Percentiles rank a stretch among this genome's conserved stretches.
Evolutionary conservation across 2,888 invertebrate genomes (phyloP).

Genomic region (Charanyca ferruginea): DNA sequence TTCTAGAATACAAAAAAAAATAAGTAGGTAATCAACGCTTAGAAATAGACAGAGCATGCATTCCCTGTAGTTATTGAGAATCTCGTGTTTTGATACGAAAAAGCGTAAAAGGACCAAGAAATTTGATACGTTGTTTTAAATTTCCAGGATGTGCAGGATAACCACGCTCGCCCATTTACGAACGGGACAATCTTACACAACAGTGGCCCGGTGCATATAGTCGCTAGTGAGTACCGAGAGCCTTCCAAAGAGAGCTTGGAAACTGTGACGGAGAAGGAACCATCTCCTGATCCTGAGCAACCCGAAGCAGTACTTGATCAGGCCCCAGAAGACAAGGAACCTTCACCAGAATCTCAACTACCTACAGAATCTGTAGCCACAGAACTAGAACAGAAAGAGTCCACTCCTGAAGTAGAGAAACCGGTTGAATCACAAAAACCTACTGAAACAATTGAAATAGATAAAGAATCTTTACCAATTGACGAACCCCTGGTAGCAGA

Average conservation of each 20-base stretch:
- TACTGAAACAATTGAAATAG: constrained; percentile 35
- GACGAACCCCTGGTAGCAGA: constrained; percentile 30
- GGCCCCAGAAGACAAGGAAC: constrained; percentile 45
- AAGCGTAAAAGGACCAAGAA: not conserved
- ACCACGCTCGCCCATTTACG: constrained; percentile 83
- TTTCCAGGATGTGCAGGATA: constrained; percentile 85
- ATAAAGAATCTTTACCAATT: constrained; percentile 20
- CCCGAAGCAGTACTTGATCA: constrained; percentile 52
- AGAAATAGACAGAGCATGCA: constrained; percentile 44
- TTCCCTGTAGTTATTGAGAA: constrained; percentile 25
- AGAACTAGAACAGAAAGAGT: constrained; percentile 50
- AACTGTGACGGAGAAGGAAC: constrained; percentile 61
- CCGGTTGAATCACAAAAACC: constrained; percentile 42
- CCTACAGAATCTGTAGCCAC: constrained; percentile 40
- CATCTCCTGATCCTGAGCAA: constrained; percentile 56
- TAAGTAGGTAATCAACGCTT: constrained; percentile 36
- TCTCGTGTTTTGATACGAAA: not conserved
- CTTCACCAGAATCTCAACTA: constrained; percentile 31
- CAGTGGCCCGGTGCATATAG: constrained; percentile 84
- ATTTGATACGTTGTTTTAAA: not conserved
- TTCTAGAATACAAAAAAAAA: constrained; percentile 13
- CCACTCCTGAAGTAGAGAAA: constrained; percentile 53
- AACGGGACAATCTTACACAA: constrained; percentile 85
- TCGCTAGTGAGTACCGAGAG: constrained; percentile 83
- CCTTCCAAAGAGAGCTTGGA: constrained; percentile 74